Conservation (phyloP, 2,888 invertebrate genomes). For the Syrphus vitripennis region DNA sequence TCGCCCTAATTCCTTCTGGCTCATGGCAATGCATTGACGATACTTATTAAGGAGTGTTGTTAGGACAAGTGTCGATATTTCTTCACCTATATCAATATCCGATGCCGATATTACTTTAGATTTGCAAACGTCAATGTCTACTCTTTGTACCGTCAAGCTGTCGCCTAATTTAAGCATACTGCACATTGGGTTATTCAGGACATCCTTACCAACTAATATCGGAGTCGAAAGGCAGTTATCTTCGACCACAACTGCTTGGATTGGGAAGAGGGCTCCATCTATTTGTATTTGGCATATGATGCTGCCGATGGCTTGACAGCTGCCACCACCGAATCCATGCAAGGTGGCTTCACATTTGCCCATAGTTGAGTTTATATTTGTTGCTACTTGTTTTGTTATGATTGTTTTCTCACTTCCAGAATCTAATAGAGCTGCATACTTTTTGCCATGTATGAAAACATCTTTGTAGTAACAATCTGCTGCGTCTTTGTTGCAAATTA, state of each 20-base stretch:
- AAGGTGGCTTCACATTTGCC: background rate
- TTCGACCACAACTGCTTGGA: background rate
- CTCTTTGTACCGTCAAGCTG: background rate
- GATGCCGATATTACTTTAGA: background rate
- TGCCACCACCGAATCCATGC: background rate
- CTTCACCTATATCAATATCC: conserved; percentile 3
- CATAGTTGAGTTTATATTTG: background rate
- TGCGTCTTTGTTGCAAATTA: background rate
- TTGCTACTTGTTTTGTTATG: background rate
- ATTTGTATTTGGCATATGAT: background rate
- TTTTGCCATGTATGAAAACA: background rate
- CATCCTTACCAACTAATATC: conserved; percentile 8
- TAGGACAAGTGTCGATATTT: background rate
- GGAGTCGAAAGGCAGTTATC: background rate
- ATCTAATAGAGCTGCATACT: conserved; percentile 2
- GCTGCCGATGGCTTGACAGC: background rate
- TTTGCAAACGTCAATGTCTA: background rate
- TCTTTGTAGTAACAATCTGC: conserved; percentile 1
- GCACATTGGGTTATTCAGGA: background rate
- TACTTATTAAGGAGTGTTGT: conserved; percentile 2
- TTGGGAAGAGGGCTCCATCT: background rate
- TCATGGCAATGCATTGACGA: conserved; percentile 10
- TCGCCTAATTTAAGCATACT: background rate
- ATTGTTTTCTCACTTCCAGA: conserved; percentile 15
- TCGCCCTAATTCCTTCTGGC: conserved; percentile 12